These are phyloP conservation scores for Drosophila serrata DNA, from an alignment of 1,140 invertebrate species.

Conservation along the genomic window DNA sequence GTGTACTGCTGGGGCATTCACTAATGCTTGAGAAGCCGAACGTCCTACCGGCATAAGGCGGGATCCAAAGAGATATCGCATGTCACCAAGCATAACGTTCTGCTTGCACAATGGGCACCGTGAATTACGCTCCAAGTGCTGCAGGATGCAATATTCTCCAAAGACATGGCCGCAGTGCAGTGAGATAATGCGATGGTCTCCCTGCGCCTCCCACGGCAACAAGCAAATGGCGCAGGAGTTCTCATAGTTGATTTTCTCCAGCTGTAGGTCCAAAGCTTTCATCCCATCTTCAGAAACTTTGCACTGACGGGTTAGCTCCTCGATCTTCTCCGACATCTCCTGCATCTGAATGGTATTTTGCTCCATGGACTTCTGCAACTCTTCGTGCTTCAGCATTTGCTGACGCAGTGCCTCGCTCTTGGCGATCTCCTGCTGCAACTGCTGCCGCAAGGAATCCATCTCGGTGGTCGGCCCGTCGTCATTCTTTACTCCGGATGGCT, in stretches of 20 bases:
- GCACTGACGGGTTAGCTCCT: no score
- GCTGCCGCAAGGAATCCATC: background rate
- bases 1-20: no score
- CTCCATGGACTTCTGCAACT: no score
- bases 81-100: background rate
- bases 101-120: background rate
- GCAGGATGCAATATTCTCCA: background rate
- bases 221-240: background rate
- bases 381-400: no score
- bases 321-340: no score
- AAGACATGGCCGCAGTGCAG: background rate
- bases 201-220: background rate
- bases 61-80: background rate
- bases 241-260: background rate
- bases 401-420: no score
- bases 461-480: no score
- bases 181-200: background rate
- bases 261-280: no score
- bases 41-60: background rate
- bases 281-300: no score
- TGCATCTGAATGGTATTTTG: no score
- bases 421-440: background rate
- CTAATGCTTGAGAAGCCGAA: no score
- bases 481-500: no score
- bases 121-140: accelerated